A percentile compares a stretch with the other conserved stretches of the same genome.
Conservation (phyloP, 1,140 invertebrate genomes). For the Chrysoperla carnea region DNA sequence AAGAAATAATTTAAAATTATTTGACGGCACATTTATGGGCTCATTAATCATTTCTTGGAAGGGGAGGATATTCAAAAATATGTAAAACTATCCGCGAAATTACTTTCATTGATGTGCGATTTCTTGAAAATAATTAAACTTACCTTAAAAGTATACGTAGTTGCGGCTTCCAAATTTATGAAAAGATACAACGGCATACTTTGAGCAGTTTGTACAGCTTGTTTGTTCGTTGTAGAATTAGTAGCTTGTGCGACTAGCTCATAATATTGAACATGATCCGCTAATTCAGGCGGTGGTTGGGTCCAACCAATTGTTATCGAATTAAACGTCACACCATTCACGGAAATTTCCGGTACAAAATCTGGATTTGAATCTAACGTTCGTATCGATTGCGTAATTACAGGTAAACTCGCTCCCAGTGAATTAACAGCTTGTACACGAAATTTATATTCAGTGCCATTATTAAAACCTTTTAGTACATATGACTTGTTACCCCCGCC, state of each 20-base stretch:
- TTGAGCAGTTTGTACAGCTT: slow-evolving; percentile 41
- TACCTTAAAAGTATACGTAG: slow-evolving; percentile 58
- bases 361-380: slow-evolving; percentile 45
- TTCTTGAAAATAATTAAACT: no score
- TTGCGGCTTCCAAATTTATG: slow-evolving; percentile 52
- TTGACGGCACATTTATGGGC: no score
- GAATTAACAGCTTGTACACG: slow-evolving; percentile 31
- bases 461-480: slow-evolving; percentile 30
- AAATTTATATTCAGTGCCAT: slow-evolving; percentile 28
- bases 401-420: slow-evolving; percentile 29
- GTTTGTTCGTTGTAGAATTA: slow-evolving; percentile 29
- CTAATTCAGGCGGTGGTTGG: slow-evolving; percentile 39
- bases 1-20: no score
- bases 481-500: slow-evolving; percentile 28
- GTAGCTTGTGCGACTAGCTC: slow-evolving; percentile 45
- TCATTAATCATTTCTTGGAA: no score
- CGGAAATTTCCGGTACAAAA: slow-evolving; percentile 56
- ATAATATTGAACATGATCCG: slow-evolving; percentile 58
- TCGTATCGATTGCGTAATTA: slow-evolving; percentile 20
- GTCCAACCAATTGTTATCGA: slow-evolving; percentile 66
- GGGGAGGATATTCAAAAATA: no score
- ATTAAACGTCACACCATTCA: slow-evolving; percentile 56
- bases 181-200: slow-evolving; percentile 54
- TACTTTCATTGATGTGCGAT: no score
- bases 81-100: no score